Base-by-base conservation (phyloP, 1,140 invertebrate genomes). In the Drosophila gunungcola region DNA sequence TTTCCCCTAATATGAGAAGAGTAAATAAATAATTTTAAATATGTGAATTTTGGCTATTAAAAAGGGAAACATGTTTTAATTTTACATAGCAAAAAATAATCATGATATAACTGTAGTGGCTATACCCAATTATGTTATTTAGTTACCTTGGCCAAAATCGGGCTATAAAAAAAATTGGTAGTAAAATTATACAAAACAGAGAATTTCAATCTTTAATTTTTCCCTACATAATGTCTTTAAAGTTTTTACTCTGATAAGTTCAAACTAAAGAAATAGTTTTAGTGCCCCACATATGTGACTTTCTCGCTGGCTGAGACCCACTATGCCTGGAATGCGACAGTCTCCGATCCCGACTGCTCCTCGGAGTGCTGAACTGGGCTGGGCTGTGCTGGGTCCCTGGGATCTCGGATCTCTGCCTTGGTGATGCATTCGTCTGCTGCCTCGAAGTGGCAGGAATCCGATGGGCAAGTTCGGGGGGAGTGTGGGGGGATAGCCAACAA, bases 361-460 rank as follows among this genome's bases (percentile, higher is more conserved):
- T 64, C 57, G 51, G 42, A 27, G 38, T 34, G 34, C 29, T 65
- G 64, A 46, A 46, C 49, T 68, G 48, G 48, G 46, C 32, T 51
- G 64, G 64, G 57, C 64, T 39, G 55, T 3, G 16, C 60, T 65
- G 48, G 64, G 36, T 65, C 61, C 27, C 49, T 70, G 68, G 68
- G 52, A 70, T 70, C 43, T 70, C 36, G 67, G 52, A 70, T 70
- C 51, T 39, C 25, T 70, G 65, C 43, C 51, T 41, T 29, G 42
- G 65, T 70, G 68, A 70, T 70, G 68, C 68, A 70, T 70, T 70
- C 64, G 68, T 70, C 65, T 45, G 51, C 43, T 70, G 65, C 64
- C 64, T 41, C 64, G 43, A 70, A 56, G 51, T 70, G 64, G 67
- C 67, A 69, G 64, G 67, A 53, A 69, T 43, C 34, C 49, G 13